Evolutionary conservation across 2,888 invertebrate genomes (phyloP).

Genomic region (Seladonia tumulorum): DNA sequence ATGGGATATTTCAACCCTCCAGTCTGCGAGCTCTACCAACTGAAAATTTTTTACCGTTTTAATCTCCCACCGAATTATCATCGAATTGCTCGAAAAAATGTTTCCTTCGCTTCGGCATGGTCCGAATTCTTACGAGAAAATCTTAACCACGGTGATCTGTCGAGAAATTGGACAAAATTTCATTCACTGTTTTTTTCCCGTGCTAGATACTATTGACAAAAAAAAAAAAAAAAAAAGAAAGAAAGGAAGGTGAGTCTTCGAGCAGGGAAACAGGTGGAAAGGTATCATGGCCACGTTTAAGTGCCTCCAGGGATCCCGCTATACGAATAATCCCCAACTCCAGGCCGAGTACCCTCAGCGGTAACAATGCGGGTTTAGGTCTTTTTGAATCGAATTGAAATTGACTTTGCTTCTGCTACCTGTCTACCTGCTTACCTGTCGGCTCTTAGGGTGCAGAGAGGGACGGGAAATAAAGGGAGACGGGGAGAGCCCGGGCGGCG

Average conservation of each 20-base stretch:
- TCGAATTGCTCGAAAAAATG: not conserved
- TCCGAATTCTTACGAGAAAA: not conserved
- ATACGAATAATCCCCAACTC: conserved; percentile 28
- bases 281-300: conserved; percentile 16
- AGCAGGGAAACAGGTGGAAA: conserved; percentile 36
- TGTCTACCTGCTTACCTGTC: conserved; percentile 64
- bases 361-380: conserved; percentile 42
- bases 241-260: not conserved
- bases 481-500: conserved; percentile 45
- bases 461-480: conserved; percentile 47
- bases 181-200: not conserved
- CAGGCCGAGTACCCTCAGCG: conserved; percentile 8
- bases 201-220: not conserved
- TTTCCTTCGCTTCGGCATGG: not conserved
- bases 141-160: not conserved
- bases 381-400: conserved; percentile 66
- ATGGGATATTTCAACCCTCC: too few relatives aligned
- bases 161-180: not conserved
- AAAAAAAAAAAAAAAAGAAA: not conserved
- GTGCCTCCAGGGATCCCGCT: conserved; percentile 11
- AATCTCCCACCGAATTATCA: too few relatives aligned
- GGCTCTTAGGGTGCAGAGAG: conserved; percentile 56
- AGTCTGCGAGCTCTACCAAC: too few relatives aligned
- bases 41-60: too few relatives aligned
- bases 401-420: conserved; percentile 66